Base-by-base conservation (phyloP, 2,113 vertebrate genomes). In the Alethe castanea region DNA sequence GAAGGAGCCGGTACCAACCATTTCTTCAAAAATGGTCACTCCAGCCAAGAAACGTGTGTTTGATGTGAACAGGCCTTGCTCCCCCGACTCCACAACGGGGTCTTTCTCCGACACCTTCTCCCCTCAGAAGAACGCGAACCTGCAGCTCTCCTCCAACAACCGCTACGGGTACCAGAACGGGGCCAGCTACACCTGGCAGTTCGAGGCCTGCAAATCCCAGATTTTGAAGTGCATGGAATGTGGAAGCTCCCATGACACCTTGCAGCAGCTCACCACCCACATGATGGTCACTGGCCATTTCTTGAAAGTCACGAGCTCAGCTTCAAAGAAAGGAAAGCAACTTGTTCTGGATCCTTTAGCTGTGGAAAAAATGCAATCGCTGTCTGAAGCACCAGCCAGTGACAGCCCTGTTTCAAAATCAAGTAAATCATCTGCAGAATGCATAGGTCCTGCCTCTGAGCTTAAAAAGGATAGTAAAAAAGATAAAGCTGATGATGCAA, bases 211-310 rank as follows among this genome's bases (percentile, higher is more conserved):
- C 97, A 99, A 99, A 97, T 99, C 99, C 66, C 99, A 99, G 97
- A 99, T 99, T 96, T 94, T 99, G 28, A 99, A 99, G 96, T 99
- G 99, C 83, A 99, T 99, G 99, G 99, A 99, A 97, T 99, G 99
- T 4, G 99, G 99, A 22, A 99, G 99, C 87, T 99, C 99, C 10
- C 99, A 99, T 0, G 99, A 99, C 40, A 99, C 99, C 14, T 94
- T 99, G 78, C 99, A 99, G 94, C 99, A 99, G 91, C 99, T 99
- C 88, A 99, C 99, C 2, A 99, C 99, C 31, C 99, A 99, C 85
- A 99, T 99, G 99, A 99, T 99, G 99, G 99, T 99, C n/a, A 99
- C 99, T 0, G 99, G 99, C 20, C 99, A 99, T 96, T 99, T 99
- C 92, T 98, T 99, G 93, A 99, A 99, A 97, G 99, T 99, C 95